Conservation (phyloP, 2,888 invertebrate genomes). For the Leucophenga montana region DNA sequence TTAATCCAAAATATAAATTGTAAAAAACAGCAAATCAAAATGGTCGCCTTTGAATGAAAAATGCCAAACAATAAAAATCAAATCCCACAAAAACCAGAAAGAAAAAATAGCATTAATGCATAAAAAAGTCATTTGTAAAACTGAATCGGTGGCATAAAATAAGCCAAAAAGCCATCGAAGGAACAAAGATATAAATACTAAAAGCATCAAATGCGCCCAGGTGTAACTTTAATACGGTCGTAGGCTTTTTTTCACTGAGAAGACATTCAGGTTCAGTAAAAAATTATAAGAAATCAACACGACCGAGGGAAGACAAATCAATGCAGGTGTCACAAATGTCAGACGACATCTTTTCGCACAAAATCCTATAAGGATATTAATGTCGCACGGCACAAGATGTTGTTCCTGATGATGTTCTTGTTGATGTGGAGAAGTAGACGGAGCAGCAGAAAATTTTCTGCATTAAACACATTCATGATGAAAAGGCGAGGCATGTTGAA, state of each 20-base stretch:
- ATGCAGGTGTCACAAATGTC: slow-evolving; percentile 67
- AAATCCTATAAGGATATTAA: slow-evolving; percentile 54
- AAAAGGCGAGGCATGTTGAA: too few species aligned
- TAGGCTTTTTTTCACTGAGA: slow-evolving; percentile 9
- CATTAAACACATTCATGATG: background rate
- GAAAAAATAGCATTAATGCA: background rate
- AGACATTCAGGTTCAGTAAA: background rate
- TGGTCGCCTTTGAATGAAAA: background rate
- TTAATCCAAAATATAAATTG: background rate
- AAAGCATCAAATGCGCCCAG: slow-evolving; percentile 36
- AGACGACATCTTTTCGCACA: slow-evolving; percentile 59
- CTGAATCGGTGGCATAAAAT: slow-evolving; percentile 8
- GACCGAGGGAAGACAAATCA: slow-evolving; percentile 57
- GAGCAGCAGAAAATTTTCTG: slow-evolving; percentile 14
- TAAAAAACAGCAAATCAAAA: slow-evolving; percentile 29
- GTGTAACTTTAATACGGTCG: slow-evolving; percentile 42
- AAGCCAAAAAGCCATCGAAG: background rate
- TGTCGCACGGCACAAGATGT: slow-evolving; percentile 48
- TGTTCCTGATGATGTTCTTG: slow-evolving; percentile 47
- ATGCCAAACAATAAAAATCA: slow-evolving; percentile 14
- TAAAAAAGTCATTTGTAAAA: slow-evolving; percentile 10
- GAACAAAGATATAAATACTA: background rate
- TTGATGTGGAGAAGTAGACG: slow-evolving; percentile 10
- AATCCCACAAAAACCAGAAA: slow-evolving; percentile 6
- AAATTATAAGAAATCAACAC: slow-evolving; percentile 31